Conservation (phyloP, 2,113 vertebrate genomes). For the Macrotus californicus region DNA sequence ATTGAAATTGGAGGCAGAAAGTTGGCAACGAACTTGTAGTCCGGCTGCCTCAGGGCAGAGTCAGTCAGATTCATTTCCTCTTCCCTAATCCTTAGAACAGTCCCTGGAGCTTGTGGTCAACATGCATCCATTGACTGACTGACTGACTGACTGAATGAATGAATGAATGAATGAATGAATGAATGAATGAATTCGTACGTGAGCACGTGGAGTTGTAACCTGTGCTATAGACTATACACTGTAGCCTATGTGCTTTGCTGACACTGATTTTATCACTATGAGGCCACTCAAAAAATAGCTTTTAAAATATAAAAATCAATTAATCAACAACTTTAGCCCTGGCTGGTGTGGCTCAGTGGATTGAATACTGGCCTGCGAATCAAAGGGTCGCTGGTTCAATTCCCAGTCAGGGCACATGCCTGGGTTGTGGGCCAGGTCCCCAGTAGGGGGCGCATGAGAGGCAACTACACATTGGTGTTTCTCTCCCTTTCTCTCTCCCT, state of each 20-base stretch:
- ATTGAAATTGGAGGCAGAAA: not conserved
- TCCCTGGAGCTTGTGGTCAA: not conserved
- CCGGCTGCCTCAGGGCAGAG: not conserved
- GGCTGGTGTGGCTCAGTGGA: too few relatives aligned
- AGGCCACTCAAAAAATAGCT: not conserved
- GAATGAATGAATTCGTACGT: not conserved
- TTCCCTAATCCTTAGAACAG: not conserved
- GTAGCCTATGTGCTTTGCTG: not conserved
- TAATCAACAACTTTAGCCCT: not conserved
- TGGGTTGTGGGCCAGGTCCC: too few relatives aligned
- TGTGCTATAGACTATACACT: not conserved
- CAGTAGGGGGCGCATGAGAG: too few relatives aligned
- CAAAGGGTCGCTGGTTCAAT: too few relatives aligned
- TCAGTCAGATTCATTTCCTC: not conserved
- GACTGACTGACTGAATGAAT: not conserved
- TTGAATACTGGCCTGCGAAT: too few relatives aligned
- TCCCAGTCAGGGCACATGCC: too few relatives aligned
- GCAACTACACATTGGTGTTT: too few relatives aligned
- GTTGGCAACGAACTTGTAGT: not conserved
- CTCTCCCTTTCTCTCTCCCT: too few relatives aligned
- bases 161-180: not conserved
- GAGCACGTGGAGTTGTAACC: not conserved
- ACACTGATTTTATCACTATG: not conserved
- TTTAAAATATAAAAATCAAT: not conserved
- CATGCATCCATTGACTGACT: not conserved